These are phyloP conservation scores for Sebastes steindachneri DNA, from an alignment of 2,797 vertebrate species.

Conservation along the genomic window DNA sequence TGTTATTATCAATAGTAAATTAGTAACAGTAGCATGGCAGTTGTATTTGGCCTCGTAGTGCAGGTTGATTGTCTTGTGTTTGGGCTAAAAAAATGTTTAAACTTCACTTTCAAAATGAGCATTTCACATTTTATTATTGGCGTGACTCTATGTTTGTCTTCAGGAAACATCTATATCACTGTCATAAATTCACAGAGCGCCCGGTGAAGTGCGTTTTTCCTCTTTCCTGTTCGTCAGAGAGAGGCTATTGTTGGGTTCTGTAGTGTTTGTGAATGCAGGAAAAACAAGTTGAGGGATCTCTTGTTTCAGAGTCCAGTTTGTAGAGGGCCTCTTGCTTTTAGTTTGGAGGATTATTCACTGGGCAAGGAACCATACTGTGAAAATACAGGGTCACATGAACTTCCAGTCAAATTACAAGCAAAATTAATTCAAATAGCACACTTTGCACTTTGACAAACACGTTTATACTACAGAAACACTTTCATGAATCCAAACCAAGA, in stretches of 20 bases:
- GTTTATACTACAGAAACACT: neutral
- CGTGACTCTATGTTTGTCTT: neutral
- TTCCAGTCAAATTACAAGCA: neutral
- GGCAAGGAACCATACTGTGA: neutral
- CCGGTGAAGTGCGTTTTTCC: slow-evolving; percentile 63
- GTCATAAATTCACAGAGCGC: slow-evolving; percentile 17
- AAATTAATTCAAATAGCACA: neutral
- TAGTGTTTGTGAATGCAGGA: slow-evolving; percentile 14
- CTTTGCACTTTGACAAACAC: neutral
- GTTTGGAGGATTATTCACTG: neutral
- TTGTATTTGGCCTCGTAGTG: neutral
- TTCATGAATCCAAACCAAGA: neutral
- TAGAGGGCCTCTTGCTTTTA: neutral
- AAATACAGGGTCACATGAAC: neutral
- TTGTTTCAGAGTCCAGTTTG: neutral
- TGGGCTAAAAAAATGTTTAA: neutral
- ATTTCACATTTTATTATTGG: neutral
- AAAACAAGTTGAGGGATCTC: slow-evolving; percentile 10
- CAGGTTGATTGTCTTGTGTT: neutral
- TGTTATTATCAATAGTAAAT: neutral
- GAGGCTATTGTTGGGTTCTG: slow-evolving; percentile 45
- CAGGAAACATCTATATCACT: neutral
- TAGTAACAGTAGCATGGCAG: neutral
- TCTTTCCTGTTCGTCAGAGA: slow-evolving; percentile 74
- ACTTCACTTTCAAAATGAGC: neutral